These are phyloP conservation scores for Ornithoptera alexandrae DNA, from an alignment of 2,888 invertebrate species.

Conservation along the genomic window DNA sequence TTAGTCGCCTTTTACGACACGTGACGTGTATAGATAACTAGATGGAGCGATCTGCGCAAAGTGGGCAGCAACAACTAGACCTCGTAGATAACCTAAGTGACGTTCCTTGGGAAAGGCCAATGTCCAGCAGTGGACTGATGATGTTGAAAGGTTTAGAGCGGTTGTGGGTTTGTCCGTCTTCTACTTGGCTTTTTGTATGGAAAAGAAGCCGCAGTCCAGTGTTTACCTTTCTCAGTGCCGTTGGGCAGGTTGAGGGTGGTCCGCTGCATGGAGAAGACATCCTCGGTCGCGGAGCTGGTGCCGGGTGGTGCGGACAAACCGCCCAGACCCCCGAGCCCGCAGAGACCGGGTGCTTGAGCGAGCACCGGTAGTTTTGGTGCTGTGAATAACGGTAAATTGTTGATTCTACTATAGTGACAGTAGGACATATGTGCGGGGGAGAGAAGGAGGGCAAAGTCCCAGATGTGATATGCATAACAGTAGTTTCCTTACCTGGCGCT, in stretches of 20 bases:
- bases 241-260: constrained; percentile 58
- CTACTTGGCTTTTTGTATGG: too few species aligned
- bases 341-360: constrained; percentile 31
- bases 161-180: too few species aligned
- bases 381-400: constrained; percentile 16
- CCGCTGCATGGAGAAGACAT: constrained; percentile 58
- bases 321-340: constrained; percentile 37
- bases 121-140: too few species aligned
- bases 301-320: constrained; percentile 27
- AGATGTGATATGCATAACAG: neutral
- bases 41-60: too few species aligned
- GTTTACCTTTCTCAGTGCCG: constrained; percentile 56
- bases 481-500: constrained; percentile 41
- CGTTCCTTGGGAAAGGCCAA: too few species aligned
- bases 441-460: neutral
- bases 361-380: constrained; percentile 38
- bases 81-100: too few species aligned
- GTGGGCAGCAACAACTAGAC: too few species aligned
- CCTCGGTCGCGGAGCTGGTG: constrained; percentile 37
- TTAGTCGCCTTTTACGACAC: too few species aligned
- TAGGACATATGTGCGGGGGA: neutral
- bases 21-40: too few species aligned
- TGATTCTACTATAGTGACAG: neutral
- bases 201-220: neutral
- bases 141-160: too few species aligned